These are phyloP conservation scores for Atractosteus spatula DNA, from an alignment of 2,113 vertebrate species.

Conservation along the genomic window DNA sequence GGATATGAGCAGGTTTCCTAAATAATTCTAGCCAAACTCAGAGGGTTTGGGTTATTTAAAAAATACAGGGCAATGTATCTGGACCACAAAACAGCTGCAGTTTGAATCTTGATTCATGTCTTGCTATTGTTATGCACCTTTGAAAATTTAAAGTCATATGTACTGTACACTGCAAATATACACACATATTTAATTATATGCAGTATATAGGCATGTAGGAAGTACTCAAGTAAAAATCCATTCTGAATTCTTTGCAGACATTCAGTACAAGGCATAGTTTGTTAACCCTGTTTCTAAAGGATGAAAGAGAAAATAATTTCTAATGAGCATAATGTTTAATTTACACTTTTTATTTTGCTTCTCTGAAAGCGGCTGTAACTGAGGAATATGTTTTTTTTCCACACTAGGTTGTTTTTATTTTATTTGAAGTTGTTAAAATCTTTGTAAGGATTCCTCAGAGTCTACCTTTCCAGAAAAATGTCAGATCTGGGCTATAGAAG, in stretches of 20 bases:
- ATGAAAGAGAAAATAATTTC: conserved; percentile 21
- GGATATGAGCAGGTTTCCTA: too few species aligned
- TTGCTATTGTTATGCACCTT: too few species aligned
- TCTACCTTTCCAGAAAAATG: conserved; percentile 48
- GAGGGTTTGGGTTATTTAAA: too few species aligned
- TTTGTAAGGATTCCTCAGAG: conserved; percentile 50
- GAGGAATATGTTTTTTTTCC: conserved; percentile 37
- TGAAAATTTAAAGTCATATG: too few species aligned
- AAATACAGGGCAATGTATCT: too few species aligned
- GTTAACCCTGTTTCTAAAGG: conserved; percentile 20
- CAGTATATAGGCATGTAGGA: too few species aligned
- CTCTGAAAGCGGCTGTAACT: conserved; percentile 43
- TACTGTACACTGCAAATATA: too few species aligned
- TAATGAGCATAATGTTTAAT: conserved; percentile 33
- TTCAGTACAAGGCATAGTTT: neutral
- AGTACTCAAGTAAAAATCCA: too few species aligned
- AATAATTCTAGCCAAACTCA: too few species aligned
- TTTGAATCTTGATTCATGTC: too few species aligned
- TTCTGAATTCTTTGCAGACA: neutral
- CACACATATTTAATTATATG: too few species aligned
- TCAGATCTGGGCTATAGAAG: conserved; percentile 44
- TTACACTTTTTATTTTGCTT: conserved; percentile 31
- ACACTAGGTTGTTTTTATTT: conserved; percentile 46
- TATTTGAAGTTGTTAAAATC: conserved; percentile 52
- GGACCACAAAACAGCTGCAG: too few species aligned